phyloP scores from a whole-genome alignment of 2,888 invertebrate species.

The Meliscaeva auricollis region DNA sequence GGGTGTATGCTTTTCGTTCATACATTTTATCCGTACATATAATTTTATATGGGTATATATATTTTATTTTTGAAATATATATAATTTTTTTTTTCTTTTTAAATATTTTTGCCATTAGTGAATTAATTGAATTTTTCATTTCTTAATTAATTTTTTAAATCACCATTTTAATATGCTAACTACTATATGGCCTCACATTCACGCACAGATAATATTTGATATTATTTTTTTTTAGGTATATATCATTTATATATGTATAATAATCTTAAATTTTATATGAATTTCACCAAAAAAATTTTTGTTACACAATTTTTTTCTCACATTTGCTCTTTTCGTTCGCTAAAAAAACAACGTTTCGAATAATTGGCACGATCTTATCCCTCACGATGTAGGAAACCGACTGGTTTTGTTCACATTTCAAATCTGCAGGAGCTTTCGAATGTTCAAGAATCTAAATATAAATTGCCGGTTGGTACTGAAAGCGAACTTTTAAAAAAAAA shows the following conservation, averaged over 20 bases:
- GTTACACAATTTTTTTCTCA: constrained; percentile 75
- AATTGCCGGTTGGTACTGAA: constrained; percentile 64
- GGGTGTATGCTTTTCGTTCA: constrained; percentile 49
- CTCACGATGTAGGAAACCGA: constrained; percentile 73
- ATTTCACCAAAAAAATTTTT: constrained; percentile 64
- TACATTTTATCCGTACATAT: too few relatives aligned
- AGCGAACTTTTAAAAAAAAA: constrained; percentile 53
- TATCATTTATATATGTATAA: background rate
- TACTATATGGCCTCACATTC: constrained; percentile 39
- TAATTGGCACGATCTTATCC: constrained; percentile 71
- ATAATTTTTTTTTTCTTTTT: background rate
- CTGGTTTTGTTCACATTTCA: constrained; percentile 51
- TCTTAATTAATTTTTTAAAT: constrained; percentile 22
- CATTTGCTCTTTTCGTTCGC: constrained; percentile 68
- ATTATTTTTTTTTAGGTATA: background rate
- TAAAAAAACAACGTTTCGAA: constrained; percentile 68
- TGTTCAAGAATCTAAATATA: constrained; percentile 69
- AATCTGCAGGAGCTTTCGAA: constrained; percentile 59
- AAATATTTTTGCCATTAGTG: constrained; percentile 16
- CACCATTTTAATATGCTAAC: constrained; percentile 35
- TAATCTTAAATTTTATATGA: constrained; percentile 46
- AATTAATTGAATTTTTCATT: constrained; percentile 18
- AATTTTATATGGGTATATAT: constrained; percentile 9
- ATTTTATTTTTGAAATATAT: background rate
- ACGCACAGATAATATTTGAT: constrained; percentile 29